Evolutionary conservation across 1,140 invertebrate species (phyloP), one percentile per base, ranked within the genome.

Genomic region (Pseudomyrmex sp.): DNA sequence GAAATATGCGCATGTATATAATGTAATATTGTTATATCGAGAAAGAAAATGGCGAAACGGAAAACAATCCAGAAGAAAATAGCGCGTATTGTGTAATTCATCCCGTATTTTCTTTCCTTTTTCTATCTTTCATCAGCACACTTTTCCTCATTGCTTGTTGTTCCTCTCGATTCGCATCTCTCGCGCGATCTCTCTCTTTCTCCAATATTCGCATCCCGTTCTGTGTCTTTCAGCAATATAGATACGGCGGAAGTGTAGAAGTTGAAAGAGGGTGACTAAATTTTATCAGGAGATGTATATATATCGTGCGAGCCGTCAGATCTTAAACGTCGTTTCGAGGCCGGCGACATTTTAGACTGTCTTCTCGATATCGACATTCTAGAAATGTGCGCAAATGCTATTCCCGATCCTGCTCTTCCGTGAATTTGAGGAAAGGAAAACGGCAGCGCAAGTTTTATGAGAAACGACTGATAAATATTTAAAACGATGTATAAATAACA

Each of bases 341-440:
- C 52, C 66, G 26, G 35, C 58, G 66, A 84, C 73, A 79, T 77
- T 83, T 83, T 79, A 70, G 56, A 84, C 75, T 44, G 23, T 84
- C 68, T 82, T 20, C n/a, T 72, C 44, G 44, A 80, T 63, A 84
- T 84, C 76, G 50, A 58, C 72, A 20, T 65, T 65, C 50, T 50
- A 9, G 13, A 68, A 83, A 83, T 79, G 63, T 46, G 59, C 54
- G n/a, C 44, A 20, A 77, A 58, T 59, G 44, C 15, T 48, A 77
- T 80, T 80, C 54, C 66, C 9, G n/a, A 48, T n/a, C 72, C n/a
- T 44, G 35, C 15, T 79, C 52, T 79, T 23, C 12, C 76, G 15
- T 72, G 26, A 72, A 80, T 80, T 80, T 72, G n/a, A 79, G 9
- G 54, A 80, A 80, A 72, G 10, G 23, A 35, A 70, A 48, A 70